Evolutionary conservation across 2,113 vertebrate species (phyloP), one percentile per base, ranked within the genome.

Genomic region (Percina caprodes): DNA sequence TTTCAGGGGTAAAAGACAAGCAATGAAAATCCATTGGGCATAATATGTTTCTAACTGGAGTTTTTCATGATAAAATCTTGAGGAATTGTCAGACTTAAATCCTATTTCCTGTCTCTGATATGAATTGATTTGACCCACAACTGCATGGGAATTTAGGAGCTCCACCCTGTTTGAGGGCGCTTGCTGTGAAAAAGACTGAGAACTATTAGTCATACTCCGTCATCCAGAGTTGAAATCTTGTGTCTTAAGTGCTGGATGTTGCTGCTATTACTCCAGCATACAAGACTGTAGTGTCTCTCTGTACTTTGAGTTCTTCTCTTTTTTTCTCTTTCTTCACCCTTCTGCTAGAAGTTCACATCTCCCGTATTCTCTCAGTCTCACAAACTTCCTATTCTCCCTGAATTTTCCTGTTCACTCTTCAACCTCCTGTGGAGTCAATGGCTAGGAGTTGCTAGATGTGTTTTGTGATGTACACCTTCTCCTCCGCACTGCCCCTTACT

Each of bases 381-480:
- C 26, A 24, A 52, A 86, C 48, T 61, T 60, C 59, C 51, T 80
- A 1, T 35, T 35, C 69, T 65, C 60, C 54, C 67, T 54, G 4
- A 12, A 45, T 72, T n/a, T 58, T 55, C 26, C 42, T 69, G 55
- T 59, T 58, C 35, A 42, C 67, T 76, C 55, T 67, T 54, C 60
- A 51, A 48, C 55, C 70, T 85, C 56, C 33, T 77, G 58, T 79
- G 15, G 3, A 75, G 61, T 77, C 51, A 18, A 4, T 60, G 42
- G 62, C 56, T 63, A 79, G 58, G 76, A 82, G 54, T 69, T 58
- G 33, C 42, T 67, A 13, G 66, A 68, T 63, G 48, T 88, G 48
- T 62, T 73, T 48, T 54, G 77, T 82, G 80, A 81, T 49, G 68
- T 83, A 18, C 69, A 65, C 74, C 52, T 74, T 73, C 56, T 77